Conservation (phyloP, 2,797 vertebrate species). For the Channa striata region DNA sequence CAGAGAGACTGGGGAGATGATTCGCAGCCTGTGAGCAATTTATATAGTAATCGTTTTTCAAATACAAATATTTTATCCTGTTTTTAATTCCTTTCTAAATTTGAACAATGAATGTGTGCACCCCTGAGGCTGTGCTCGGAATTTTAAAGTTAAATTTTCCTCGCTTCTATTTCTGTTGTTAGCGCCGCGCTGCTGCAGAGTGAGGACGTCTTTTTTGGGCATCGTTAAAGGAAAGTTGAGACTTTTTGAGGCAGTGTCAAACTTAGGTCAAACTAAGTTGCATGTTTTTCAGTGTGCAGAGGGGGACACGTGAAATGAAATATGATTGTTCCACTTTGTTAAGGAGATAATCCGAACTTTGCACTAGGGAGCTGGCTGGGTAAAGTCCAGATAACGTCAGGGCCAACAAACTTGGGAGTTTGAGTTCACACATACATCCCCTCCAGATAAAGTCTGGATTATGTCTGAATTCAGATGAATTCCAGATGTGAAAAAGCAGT, state of each 20-base stretch:
- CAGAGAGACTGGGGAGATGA: conserved; percentile 51
- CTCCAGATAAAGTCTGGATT: too few species aligned
- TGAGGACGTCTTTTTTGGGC: neutral
- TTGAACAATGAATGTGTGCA: conserved; percentile 11
- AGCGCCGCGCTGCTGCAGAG: neutral
- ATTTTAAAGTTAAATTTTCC: conserved; percentile 34
- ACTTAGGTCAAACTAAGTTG: neutral
- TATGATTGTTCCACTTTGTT: too few species aligned
- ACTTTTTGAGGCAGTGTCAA: neutral
- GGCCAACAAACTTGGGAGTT: too few species aligned
- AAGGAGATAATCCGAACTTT: too few species aligned
- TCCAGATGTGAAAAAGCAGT: too few species aligned
- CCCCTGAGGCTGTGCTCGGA: conserved; percentile 27
- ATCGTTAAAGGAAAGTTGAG: neutral
- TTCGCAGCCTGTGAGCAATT: conserved; percentile 43
- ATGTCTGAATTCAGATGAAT: too few species aligned
- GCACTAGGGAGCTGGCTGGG: too few species aligned
- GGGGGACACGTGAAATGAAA: too few species aligned
- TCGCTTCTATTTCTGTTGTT: neutral
- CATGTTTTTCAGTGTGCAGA: neutral
- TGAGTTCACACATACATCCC: too few species aligned
- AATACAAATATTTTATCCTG: conserved; percentile 34
- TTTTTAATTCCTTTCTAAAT: conserved; percentile 35
- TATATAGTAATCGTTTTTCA: conserved; percentile 24
- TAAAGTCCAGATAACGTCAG: too few species aligned